These are phyloP conservation scores for Sebastes steindachneri DNA, from an alignment of 2,797 vertebrate species.

Conservation along the genomic window DNA sequence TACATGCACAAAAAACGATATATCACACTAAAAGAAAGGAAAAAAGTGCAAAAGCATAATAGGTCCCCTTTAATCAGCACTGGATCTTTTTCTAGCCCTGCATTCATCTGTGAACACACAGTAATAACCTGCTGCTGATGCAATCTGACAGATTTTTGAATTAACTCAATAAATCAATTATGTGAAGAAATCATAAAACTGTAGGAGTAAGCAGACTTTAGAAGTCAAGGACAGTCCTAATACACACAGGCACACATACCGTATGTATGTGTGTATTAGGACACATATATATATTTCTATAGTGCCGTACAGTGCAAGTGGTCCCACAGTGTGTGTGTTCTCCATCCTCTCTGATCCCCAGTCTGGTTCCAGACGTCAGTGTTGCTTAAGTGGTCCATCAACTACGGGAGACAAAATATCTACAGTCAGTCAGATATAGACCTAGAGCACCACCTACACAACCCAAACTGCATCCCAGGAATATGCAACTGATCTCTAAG, in stretches of 20 bases:
- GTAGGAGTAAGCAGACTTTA: not conserved
- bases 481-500: not conserved
- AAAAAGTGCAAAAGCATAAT: too few relatives aligned
- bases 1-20: too few relatives aligned
- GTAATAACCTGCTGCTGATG: not conserved
- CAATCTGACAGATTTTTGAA: not conserved
- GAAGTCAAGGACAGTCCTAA: not conserved
- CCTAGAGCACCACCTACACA: not conserved
- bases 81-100: not conserved
- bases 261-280: not conserved
- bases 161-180: not conserved
- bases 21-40: accelerated
- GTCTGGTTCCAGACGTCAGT: slow-evolving; percentile 68
- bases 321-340: slow-evolving; percentile 64
- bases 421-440: not conserved
- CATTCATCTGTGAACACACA: not conserved
- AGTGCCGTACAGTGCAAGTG: slow-evolving; percentile 66
- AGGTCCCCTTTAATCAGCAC: not conserved
- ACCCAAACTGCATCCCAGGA: not conserved
- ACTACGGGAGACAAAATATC: slow-evolving; percentile 44
- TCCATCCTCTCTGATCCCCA: slow-evolving; percentile 68
- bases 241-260: not conserved
- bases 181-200: not conserved
- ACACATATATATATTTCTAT: not conserved
- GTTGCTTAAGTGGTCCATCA: slow-evolving; percentile 73